These are phyloP conservation scores for Mustelus asterias DNA, from an alignment of 2,113 vertebrate genomes.

Conservation along the genomic window DNA sequence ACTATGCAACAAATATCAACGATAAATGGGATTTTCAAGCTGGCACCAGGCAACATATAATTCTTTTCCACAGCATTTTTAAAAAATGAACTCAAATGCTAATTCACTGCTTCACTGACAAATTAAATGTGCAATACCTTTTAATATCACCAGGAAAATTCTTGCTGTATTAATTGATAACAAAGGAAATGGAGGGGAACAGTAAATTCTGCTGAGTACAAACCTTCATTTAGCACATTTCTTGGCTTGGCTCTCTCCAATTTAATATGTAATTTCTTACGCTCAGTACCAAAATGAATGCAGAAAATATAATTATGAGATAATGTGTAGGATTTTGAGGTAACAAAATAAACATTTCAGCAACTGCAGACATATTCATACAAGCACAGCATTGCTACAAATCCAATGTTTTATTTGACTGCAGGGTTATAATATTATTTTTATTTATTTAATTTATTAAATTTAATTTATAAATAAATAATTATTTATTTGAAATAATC, in stretches of 20 bases:
- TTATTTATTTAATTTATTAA: neutral
- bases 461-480: too few relatives aligned
- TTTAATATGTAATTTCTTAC: neutral
- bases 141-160: neutral
- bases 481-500: too few relatives aligned
- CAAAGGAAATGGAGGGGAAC: neutral
- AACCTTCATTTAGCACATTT: neutral
- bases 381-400: neutral
- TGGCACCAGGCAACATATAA: too few relatives aligned
- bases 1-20: neutral
- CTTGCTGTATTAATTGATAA: neutral
- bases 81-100: neutral
- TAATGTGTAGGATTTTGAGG: neutral
- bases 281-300: neutral
- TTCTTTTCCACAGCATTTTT: neutral
- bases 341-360: conserved; percentile 2
- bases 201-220: neutral
- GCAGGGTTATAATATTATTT: neutral
- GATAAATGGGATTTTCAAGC: neutral
- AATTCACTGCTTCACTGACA: neutral
- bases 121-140: neutral
- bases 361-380: neutral
- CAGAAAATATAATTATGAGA: neutral
- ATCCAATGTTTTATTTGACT: neutral
- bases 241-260: neutral